phyloP scores from a whole-genome alignment of 1,140 invertebrate species.

The Apocrypta bakeri region DNA sequence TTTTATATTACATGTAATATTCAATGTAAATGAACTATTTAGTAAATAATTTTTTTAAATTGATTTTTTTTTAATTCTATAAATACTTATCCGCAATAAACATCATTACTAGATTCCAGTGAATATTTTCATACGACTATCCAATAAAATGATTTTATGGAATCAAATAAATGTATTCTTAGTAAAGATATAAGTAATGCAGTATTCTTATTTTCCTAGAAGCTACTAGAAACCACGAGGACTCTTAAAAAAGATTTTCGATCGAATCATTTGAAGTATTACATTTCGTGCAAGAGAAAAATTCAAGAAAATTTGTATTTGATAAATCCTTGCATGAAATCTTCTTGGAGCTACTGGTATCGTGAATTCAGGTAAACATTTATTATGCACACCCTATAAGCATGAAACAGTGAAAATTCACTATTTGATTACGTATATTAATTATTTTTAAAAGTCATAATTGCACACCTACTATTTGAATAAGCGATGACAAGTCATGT shows the following conservation, averaged over 20 bases:
- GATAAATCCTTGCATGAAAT: constrained; percentile 68
- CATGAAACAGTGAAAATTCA: too few species aligned
- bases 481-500: too few species aligned
- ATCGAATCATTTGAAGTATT: neutral
- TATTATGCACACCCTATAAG: too few species aligned
- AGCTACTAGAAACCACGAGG: neutral
- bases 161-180: constrained; percentile 20
- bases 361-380: constrained; percentile 59
- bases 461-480: too few species aligned
- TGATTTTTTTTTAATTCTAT: too few species aligned
- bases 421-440: constrained; percentile 19
- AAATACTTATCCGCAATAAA: too few species aligned
- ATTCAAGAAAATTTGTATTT: constrained; percentile 51
- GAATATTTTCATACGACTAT: too few species aligned
- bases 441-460: constrained; percentile 42
- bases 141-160: too few species aligned
- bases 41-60: too few species aligned
- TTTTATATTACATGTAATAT: too few species aligned
- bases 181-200: constrained; percentile 10
- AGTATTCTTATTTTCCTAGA: neutral
- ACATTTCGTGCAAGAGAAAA: neutral
- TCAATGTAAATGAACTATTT: too few species aligned
- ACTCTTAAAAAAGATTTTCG: constrained; percentile 40
- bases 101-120: too few species aligned
- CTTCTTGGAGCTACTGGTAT: constrained; percentile 64